phyloP scores from a whole-genome alignment of 35 echinoderm and acorn worm species.

The Ptychodera flava region DNA sequence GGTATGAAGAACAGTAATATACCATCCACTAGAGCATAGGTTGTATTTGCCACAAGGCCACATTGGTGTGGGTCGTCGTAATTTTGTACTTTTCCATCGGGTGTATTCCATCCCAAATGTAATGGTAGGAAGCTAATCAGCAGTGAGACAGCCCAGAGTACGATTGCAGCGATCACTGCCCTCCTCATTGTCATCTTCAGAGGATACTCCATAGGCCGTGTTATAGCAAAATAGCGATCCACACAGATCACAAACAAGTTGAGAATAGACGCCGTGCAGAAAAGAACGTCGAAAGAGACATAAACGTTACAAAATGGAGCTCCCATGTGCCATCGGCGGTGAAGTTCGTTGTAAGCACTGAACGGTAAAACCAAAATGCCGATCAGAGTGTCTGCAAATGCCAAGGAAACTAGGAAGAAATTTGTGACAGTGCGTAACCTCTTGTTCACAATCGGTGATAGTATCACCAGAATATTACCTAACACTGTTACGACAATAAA shows the following conservation, averaged over 20 bases:
- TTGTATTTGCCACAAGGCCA: slow-evolving; percentile 24
- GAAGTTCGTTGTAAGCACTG: slow-evolving; percentile 51
- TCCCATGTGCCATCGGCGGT: slow-evolving; percentile 46
- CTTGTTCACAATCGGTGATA: slow-evolving; percentile 70
- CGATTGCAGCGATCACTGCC: slow-evolving; percentile 33
- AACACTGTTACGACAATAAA: slow-evolving; percentile 65
- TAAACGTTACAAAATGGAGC: slow-evolving; percentile 74
- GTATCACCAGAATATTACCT: slow-evolving; percentile 73
- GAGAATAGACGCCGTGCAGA: slow-evolving; percentile 89
- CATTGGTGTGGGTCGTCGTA: slow-evolving; percentile 40
- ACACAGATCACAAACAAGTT: slow-evolving; percentile 78
- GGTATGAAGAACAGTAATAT: slow-evolving; percentile 84
- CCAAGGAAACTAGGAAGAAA: slow-evolving; percentile 77
- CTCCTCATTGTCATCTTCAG: slow-evolving; percentile 63
- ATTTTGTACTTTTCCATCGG: slow-evolving; percentile 36
- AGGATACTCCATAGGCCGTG: slow-evolving; percentile 67
- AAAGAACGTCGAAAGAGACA: slow-evolving; percentile 84
- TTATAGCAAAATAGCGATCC: slow-evolving; percentile 76
- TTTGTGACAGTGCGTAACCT: slow-evolving; percentile 70
- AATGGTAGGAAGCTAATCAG: slow-evolving; percentile 74
- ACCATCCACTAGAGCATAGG: slow-evolving; percentile 73
- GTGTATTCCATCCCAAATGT: slow-evolving; percentile 77
- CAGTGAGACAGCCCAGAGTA: slow-evolving; percentile 75
- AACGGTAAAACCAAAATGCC: slow-evolving; percentile 83
- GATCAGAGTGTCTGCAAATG: slow-evolving; percentile 63